Conservation (phyloP, 2,113 vertebrate genomes). For the Cettia cetti region DNA sequence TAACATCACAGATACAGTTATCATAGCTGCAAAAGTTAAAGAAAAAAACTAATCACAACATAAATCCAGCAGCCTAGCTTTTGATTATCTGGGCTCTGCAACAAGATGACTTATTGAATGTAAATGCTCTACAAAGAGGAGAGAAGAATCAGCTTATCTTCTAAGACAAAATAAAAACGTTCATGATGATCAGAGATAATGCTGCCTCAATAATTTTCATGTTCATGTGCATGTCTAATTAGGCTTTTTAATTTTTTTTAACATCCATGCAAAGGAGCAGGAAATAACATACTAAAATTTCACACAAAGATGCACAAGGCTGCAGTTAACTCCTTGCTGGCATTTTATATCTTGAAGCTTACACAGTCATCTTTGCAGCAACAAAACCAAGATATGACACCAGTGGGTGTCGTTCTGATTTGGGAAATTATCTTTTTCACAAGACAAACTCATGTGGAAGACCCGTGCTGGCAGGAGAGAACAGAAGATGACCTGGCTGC, state of each 20-base stretch:
- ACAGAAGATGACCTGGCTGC: fast-evolving
- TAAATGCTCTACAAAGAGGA: neutral
- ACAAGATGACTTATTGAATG: neutral
- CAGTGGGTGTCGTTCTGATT: neutral
- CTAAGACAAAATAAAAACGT: neutral
- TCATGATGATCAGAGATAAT: neutral
- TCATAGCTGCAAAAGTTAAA: neutral
- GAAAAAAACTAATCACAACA: neutral
- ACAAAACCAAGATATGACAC: neutral
- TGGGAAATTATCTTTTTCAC: neutral
- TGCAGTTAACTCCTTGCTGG: neutral
- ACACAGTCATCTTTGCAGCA: neutral
- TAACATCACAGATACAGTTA: neutral
- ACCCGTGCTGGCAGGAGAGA: fast-evolving
- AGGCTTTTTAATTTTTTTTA: neutral
- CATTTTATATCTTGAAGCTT: neutral
- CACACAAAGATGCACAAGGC: neutral
- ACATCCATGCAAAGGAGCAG: neutral
- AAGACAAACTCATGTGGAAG: neutral
- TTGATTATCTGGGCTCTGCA: neutral
- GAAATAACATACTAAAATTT: neutral
- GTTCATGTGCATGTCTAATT: neutral
- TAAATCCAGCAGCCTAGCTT: neutral
- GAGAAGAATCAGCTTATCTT: neutral
- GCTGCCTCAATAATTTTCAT: neutral